A percentile compares a stretch with the other conserved stretches of the same genome.
phyloP scores from a whole-genome alignment of 2,888 invertebrate genomes.

The Lamproptera curius region DNA sequence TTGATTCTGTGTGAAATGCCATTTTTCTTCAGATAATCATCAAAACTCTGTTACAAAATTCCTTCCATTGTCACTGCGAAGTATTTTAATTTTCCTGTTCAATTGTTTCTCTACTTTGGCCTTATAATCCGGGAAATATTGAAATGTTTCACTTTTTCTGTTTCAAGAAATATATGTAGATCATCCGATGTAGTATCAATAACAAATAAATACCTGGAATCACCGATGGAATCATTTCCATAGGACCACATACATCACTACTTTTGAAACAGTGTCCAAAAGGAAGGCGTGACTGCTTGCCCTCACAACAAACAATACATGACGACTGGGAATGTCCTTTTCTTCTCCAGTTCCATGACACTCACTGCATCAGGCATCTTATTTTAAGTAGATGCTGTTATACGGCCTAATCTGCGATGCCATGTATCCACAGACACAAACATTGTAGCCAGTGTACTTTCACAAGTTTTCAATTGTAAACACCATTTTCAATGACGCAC shows the following conservation, averaged over 20 bases:
- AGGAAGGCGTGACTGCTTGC: slow-evolving; percentile 32
- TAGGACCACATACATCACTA: slow-evolving; percentile 17
- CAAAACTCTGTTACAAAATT: slow-evolving; percentile 25
- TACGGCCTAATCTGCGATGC: not conserved
- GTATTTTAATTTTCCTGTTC: slow-evolving; percentile 22
- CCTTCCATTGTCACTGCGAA: slow-evolving; percentile 24
- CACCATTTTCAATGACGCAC: not conserved
- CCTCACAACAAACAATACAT: slow-evolving; percentile 27
- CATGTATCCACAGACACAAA: not conserved
- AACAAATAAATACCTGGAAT: slow-evolving; percentile 23
- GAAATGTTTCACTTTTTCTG: slow-evolving; percentile 24
- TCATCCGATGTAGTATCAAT: slow-evolving; percentile 25
- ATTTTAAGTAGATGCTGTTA: too few species aligned
- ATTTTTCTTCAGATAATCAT: slow-evolving; percentile 18
- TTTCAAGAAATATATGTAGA: slow-evolving; percentile 26
- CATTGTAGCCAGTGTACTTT: not conserved
- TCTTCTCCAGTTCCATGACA: not conserved
- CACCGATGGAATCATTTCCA: slow-evolving; percentile 23
- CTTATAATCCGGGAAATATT: slow-evolving; percentile 25
- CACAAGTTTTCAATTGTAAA: not conserved
- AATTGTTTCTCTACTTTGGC: slow-evolving; percentile 24
- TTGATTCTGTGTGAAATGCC: slow-evolving; percentile 25
- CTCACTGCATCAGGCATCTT: not conserved
- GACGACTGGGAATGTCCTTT: too few species aligned
- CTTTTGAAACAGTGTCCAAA: slow-evolving; percentile 21